phyloP scores from a whole-genome alignment of 2,797 vertebrate genomes.

The Xenopus petersii region DNA sequence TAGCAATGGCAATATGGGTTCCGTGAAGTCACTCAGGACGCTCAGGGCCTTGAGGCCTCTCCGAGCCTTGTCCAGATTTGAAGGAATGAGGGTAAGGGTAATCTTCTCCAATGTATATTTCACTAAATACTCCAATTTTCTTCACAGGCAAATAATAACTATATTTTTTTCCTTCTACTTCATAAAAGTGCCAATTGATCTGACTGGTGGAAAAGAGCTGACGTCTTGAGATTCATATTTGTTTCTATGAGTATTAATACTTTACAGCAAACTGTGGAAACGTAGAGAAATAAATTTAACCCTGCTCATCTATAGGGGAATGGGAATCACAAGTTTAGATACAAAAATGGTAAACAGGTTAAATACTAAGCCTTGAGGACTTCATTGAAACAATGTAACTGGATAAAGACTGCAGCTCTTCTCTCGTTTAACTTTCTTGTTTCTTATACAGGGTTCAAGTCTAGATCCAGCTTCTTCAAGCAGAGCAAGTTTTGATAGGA shows the following conservation, averaged over 20 bases:
- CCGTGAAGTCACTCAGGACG: constrained; percentile 71
- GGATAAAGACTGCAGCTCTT: constrained; percentile 9
- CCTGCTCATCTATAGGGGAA: no score
- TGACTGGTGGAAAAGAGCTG: constrained; percentile 4
- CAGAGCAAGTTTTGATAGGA: constrained; percentile 26
- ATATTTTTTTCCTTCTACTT: not conserved
- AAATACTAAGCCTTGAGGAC: no score
- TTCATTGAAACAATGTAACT: not conserved
- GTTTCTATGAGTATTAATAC: no score
- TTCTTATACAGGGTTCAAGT: constrained; percentile 11
- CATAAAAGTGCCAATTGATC: constrained; percentile 1
- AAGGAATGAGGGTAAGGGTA: constrained; percentile 83
- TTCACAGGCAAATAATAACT: constrained; percentile 38
- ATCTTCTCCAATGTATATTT: constrained; percentile 25
- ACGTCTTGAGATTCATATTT: no score
- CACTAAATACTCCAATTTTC: not conserved
- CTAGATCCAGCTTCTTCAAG: constrained; percentile 2
- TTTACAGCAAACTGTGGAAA: no score
- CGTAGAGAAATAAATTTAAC: no score
- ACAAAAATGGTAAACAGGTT: no score
- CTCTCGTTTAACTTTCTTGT: constrained; percentile 17
- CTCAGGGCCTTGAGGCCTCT: constrained; percentile 67
- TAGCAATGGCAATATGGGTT: constrained; percentile 62
- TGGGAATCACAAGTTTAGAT: no score
- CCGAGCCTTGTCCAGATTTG: constrained; percentile 73